A percentile compares a stretch with the other conserved stretches of the same genome.
These are phyloP conservation scores for Syncerus caffer DNA, from an alignment of 2,797 vertebrate species.

Conservation along the genomic window DNA sequence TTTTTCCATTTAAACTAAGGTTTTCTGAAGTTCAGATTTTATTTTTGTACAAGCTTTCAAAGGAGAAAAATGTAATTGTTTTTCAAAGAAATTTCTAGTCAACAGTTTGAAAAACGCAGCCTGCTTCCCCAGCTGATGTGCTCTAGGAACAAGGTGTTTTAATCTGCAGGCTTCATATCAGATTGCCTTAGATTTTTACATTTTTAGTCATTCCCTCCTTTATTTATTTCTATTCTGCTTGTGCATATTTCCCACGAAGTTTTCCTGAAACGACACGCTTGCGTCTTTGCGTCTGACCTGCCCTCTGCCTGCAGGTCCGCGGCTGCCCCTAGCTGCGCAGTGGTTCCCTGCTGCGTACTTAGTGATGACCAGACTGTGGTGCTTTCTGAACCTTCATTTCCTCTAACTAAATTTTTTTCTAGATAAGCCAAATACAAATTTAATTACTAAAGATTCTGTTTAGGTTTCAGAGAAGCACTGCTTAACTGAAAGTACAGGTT, in stretches of 20 bases:
- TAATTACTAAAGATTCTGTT: background rate
- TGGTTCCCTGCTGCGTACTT: background rate
- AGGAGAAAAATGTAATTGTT: background rate
- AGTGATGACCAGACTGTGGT: background rate
- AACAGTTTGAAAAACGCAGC: background rate
- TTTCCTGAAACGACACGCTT: background rate
- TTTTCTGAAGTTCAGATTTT: background rate
- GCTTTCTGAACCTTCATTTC: background rate
- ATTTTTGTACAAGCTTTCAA: background rate
- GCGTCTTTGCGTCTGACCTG: background rate
- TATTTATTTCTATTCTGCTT: fast-evolving
- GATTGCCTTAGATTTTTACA: background rate
- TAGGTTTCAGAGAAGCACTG: background rate
- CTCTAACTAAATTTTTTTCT: background rate
- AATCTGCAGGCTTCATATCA: background rate
- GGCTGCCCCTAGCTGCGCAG: background rate
- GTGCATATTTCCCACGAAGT: background rate
- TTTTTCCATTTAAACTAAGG: background rate
- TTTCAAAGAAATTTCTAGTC: background rate
- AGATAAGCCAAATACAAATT: background rate
- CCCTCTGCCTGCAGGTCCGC: background rate
- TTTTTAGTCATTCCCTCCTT: background rate
- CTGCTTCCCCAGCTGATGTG: background rate
- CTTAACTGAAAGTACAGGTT: background rate
- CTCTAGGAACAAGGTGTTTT: background rate